These are phyloP conservation scores for Lasiurus borealis DNA, from an alignment of 2,113 vertebrate genomes.

Conservation along the genomic window DNA sequence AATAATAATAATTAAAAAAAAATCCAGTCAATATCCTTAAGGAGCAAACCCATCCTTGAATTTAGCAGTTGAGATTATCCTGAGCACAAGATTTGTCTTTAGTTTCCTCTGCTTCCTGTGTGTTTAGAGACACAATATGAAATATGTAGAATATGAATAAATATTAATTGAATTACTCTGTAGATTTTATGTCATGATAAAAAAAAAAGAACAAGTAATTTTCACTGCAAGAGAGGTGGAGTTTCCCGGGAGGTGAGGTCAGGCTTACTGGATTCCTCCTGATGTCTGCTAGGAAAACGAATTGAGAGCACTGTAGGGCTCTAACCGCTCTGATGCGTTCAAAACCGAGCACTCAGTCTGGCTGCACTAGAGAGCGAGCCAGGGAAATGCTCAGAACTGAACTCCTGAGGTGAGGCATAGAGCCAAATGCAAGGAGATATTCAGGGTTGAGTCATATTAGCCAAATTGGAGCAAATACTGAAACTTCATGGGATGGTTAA, in stretches of 20 bases:
- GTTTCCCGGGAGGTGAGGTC: neutral
- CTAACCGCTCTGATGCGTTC: constrained; percentile 26
- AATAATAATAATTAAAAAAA: neutral
- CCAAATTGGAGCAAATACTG: constrained; percentile 33
- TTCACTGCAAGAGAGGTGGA: neutral
- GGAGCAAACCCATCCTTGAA: neutral
- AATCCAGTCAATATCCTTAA: neutral
- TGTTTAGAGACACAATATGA: neutral
- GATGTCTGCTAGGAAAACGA: constrained; percentile 75
- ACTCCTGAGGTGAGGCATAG: neutral
- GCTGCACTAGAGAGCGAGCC: neutral
- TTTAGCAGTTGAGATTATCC: neutral
- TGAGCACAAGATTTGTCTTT: neutral
- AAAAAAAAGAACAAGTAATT: constrained; percentile 48
- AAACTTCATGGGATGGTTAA: neutral
- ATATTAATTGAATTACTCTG: neutral
- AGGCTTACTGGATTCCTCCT: neutral
- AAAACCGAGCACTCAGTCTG: neutral
- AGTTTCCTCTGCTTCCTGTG: neutral
- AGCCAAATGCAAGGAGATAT: neutral
- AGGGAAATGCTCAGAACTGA: neutral
- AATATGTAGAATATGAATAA: neutral
- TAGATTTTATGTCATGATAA: neutral
- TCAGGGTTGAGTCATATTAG: neutral
- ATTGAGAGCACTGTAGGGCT: constrained; percentile 55